phyloP scores from a whole-genome alignment of 2,113 vertebrate species.

The Pongo pygmaeus region DNA sequence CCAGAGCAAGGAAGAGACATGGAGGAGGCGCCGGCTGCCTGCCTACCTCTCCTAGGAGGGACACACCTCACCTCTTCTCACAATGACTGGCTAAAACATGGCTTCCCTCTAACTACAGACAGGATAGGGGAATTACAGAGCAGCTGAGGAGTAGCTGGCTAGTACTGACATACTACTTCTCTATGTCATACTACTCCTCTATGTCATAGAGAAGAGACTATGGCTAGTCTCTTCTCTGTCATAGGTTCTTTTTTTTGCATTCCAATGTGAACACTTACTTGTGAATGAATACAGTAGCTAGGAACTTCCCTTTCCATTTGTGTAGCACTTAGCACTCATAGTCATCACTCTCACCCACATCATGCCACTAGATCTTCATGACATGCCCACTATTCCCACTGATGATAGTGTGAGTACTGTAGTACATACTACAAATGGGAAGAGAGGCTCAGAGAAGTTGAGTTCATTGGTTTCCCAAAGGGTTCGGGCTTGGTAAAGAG shows the following conservation, averaged over 20 bases:
- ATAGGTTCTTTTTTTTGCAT: neutral
- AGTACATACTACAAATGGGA: neutral
- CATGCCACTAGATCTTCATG: neutral
- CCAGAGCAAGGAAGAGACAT: neutral
- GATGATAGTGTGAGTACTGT: neutral
- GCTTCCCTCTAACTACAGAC: neutral
- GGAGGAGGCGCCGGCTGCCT: neutral
- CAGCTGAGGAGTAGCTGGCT: neutral
- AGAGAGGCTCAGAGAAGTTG: neutral
- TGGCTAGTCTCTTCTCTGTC: neutral
- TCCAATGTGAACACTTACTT: neutral
- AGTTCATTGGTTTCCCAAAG: neutral
- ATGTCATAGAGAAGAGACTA: too few species aligned
- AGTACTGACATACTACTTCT: neutral
- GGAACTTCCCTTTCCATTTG: neutral
- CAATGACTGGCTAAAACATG: neutral
- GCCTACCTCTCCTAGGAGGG: neutral
- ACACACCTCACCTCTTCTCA: rapidly evolving
- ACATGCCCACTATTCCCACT: too few species aligned
- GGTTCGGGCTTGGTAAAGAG: neutral
- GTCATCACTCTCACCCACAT: neutral
- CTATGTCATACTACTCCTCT: too few species aligned
- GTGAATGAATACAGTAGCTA: neutral
- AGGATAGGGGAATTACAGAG: neutral
- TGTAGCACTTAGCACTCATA: neutral